Conservation (phyloP, 2,797 vertebrate species). For the Naso thynnoides region DNA sequence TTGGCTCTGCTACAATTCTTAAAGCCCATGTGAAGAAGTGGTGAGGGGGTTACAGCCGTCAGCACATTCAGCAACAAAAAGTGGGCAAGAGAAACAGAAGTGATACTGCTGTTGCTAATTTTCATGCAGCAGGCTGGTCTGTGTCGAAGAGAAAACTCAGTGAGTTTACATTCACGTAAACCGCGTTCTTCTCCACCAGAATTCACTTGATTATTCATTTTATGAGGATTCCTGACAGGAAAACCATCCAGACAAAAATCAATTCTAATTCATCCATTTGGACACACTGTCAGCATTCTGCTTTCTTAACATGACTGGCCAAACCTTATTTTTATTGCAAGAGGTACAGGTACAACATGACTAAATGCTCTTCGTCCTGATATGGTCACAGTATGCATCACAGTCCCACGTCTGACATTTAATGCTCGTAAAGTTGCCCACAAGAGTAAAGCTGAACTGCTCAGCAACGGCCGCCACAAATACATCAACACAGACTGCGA, state of each 20-base stretch:
- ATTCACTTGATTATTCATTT: not conserved
- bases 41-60: conserved; percentile 13
- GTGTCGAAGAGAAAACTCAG: not conserved
- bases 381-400: not conserved
- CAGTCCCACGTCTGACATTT: not conserved
- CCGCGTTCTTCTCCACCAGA: not conserved
- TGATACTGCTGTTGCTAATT: conserved; percentile 15
- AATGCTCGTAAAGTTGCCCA: conserved; percentile 4
- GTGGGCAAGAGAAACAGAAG: conserved; percentile 16
- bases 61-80: conserved; percentile 16
- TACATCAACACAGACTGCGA: conserved; percentile 4
- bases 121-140: not conserved
- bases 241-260: not conserved
- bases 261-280: not conserved
- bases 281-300: not conserved
- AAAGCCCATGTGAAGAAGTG: conserved; percentile 25
- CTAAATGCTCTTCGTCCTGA: not conserved
- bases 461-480: conserved; percentile 9
- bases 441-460: conserved; percentile 23
- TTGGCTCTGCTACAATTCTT: conserved; percentile 32
- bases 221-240: not conserved
- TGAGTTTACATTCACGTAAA: not conserved
- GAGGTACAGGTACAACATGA: conserved; percentile 2
- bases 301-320: not conserved
- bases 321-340: conserved; percentile 13